Conservation (phyloP, 2,888 invertebrate species). For the Brachyptera risi region DNA sequence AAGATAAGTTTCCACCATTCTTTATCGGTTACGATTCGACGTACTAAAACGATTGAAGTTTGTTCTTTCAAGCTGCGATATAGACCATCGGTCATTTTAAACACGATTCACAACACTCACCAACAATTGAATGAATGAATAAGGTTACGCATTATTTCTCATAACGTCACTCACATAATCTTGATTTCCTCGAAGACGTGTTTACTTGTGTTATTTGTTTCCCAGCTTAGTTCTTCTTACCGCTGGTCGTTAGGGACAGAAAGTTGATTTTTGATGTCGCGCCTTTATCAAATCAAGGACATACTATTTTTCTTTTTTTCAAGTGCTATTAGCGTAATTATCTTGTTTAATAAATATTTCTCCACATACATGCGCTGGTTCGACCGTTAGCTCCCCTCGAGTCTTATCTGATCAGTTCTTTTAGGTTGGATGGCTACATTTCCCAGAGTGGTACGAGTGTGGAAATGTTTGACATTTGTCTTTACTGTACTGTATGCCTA, state of each 20-base stretch:
- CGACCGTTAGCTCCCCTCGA: background rate
- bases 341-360: conserved; percentile 5
- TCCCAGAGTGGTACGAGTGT: background rate
- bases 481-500: background rate
- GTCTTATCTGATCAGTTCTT: background rate
- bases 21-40: background rate
- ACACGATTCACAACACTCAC: conserved; percentile 7
- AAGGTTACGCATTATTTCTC: background rate
- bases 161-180: no score
- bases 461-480: background rate
- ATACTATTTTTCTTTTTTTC: background rate
- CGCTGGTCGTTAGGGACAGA: background rate
- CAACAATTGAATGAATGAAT: background rate
- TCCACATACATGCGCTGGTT: background rate
- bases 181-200: background rate
- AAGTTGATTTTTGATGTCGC: background rate
- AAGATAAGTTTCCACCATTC: background rate
- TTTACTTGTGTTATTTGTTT: conserved; percentile 4
- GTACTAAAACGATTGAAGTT: background rate
- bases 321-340: no score
- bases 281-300: background rate
- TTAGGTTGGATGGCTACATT: background rate
- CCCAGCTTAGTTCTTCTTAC: conserved; percentile 5
- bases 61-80: background rate
- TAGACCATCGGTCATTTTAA: background rate